Base-by-base conservation (phyloP, 2,113 vertebrate genomes). In the Corythoichthys haematopterus region DNA sequence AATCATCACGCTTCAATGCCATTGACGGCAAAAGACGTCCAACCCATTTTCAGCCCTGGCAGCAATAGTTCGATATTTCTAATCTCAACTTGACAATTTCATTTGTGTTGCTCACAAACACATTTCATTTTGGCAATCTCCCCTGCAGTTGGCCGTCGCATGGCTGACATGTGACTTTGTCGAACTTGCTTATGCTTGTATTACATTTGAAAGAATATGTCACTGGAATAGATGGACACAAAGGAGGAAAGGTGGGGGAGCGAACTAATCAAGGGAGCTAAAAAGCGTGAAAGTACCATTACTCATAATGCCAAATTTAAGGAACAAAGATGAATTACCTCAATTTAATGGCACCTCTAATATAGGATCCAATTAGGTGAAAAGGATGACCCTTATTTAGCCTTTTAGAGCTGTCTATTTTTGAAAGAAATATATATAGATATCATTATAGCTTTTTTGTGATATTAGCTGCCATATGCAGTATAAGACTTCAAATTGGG, bases 251-350 rank as follows among this genome's bases (percentile, higher is more conserved):
- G 81, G 68, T 37, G 76, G 81, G 75, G 79, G 71, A 75, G 6
- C 82, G 88, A 86, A 85, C 87, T 90, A 89, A 90, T 91, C 88
- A 88, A 76, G 67, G 73, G 79, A 84, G 81, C 87, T 85, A 85
- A 88, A 83, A 88, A 85, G 85, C 88, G 71, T 88, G 86, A 89
- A 90, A 89, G 87, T 88, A 80, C 81, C 88, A 91, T 91, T 88
- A 89, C 84, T 90, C 90, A 90, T 87, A 87, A 88, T 87, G 90
- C 88, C 85, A 83, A 78, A 78, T 78, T 82, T 75, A 88, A 79
- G 82, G 67, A 68, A 76, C 69, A 81, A 87, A 91, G 86, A 90
- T 87, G 86, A 91, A 90, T 89, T 84, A 85, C 85, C 86, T 68
- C 79, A 84, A 82, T 89, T 75, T 85, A 85, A 67, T 83, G 69